phyloP scores from a whole-genome alignment of 2,888 invertebrate species.

The Synanthedon tipuliformis region DNA sequence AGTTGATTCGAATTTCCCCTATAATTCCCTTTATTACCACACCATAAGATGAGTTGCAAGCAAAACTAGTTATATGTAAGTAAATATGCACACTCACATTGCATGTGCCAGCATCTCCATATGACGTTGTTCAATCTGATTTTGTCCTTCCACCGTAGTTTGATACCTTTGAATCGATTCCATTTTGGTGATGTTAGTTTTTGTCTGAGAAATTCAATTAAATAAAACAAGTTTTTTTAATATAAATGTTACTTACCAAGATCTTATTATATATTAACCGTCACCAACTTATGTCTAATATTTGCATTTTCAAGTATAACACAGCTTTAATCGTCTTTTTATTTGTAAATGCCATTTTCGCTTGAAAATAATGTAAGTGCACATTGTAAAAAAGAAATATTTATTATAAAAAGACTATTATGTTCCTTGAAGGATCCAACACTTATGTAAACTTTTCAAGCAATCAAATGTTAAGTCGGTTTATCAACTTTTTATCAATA shows the following conservation, averaged over 20 bases:
- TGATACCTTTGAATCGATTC: conserved; percentile 99
- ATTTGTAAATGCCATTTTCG: conserved; percentile 46
- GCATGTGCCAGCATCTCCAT: conserved; percentile 99
- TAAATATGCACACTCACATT: conserved; percentile 76
- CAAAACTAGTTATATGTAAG: too few relatives aligned
- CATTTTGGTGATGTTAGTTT: conserved; percentile 99
- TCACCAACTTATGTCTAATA: conserved; percentile 47
- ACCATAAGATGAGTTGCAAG: too few relatives aligned
- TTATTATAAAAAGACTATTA: conserved; percentile 30
- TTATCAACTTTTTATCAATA: conserved; percentile 57
- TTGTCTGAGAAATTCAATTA: conserved; percentile 78
- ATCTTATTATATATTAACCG: conserved; percentile 17
- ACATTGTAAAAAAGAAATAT: conserved; percentile 38
- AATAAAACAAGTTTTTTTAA: conserved; percentile 12
- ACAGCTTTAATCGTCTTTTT: conserved; percentile 48
- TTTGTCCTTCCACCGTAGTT: conserved; percentile 98
- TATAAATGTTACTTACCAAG: conserved; percentile 38
- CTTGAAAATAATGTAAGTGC: conserved; percentile 32
- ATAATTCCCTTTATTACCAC: too few relatives aligned
- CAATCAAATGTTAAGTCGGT: conserved; percentile 35
- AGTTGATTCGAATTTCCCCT: too few relatives aligned
- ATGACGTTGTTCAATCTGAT: conserved; percentile 99
- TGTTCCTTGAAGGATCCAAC: conserved; percentile 27
- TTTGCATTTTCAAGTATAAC: conserved; percentile 28
- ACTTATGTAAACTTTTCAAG: conserved; percentile 32